Evolutionary conservation across 2,113 vertebrate species (phyloP).

Genomic region (Rattus norvegicus): DNA sequence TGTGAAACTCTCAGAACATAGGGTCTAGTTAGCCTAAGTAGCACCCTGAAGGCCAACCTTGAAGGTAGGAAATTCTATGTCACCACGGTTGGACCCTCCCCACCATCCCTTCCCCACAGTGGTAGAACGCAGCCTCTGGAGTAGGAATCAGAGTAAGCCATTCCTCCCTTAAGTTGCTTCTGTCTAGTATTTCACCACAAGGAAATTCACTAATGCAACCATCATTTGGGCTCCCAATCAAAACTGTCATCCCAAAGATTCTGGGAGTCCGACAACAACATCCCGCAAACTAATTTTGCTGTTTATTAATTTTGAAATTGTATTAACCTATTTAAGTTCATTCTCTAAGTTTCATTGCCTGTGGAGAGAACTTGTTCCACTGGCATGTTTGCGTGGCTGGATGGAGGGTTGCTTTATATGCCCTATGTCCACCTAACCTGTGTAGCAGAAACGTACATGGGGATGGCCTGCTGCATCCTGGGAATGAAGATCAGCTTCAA

Average conservation of each 20-base stretch:
- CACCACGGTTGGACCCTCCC: too few species aligned
- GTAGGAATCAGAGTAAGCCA: neutral
- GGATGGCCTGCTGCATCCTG: neutral
- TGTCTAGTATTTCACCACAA: neutral
- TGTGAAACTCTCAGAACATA: neutral
- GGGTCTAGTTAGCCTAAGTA: neutral
- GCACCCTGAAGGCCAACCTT: neutral
- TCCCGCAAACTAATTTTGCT: neutral
- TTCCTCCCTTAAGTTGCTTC: neutral
- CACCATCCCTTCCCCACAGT: neutral
- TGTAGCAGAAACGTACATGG: neutral
- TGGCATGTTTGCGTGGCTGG: neutral
- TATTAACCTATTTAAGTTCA: neutral
- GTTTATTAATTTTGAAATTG: neutral
- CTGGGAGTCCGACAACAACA: neutral
- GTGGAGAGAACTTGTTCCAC: neutral
- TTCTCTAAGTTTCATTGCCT: conserved; percentile 7
- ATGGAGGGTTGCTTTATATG: neutral
- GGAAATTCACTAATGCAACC: neutral
- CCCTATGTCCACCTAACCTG: neutral
- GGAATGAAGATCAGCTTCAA: neutral
- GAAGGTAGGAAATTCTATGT: too few species aligned
- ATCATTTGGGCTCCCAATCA: neutral
- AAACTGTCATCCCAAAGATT: neutral
- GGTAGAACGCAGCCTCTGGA: neutral